A percentile compares a stretch with the other conserved stretches of the same genome.
These are phyloP conservation scores for Maniola hyperantus DNA, from an alignment of 2,888 invertebrate genomes.

Conservation along the genomic window DNA sequence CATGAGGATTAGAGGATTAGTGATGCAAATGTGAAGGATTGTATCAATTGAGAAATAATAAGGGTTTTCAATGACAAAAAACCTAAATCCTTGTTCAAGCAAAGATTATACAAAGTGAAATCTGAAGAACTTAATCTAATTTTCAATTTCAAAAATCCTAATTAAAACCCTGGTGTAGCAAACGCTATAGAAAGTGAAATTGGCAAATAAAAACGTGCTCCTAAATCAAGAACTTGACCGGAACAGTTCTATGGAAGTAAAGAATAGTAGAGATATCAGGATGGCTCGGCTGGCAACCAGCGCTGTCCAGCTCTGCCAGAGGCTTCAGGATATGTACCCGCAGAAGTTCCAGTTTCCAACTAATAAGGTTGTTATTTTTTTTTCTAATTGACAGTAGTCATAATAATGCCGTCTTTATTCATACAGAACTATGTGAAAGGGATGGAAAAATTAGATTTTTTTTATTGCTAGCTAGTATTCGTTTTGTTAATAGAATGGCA, in stretches of 20 bases:
- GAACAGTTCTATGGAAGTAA: background rate
- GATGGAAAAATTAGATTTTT: too few relatives aligned
- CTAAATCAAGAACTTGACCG: background rate
- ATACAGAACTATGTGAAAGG: too few relatives aligned
- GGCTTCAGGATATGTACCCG: slow-evolving; percentile 73
- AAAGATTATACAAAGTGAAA: too few relatives aligned
- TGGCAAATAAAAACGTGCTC: background rate
- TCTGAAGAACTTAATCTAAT: too few relatives aligned
- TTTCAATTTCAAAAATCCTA: background rate
- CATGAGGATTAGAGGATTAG: slow-evolving; percentile 9
- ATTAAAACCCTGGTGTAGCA: background rate
- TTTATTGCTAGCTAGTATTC: too few relatives aligned
- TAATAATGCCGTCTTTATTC: background rate
- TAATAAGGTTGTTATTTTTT: background rate
- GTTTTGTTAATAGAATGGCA: too few relatives aligned
- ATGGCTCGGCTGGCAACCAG: slow-evolving; percentile 72
- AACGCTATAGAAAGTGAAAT: background rate
- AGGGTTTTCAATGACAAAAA: background rate
- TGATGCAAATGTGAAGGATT: background rate
- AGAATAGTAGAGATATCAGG: slow-evolving; percentile 13
- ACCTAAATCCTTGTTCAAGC: too few relatives aligned
- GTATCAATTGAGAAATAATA: background rate
- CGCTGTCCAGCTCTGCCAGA: slow-evolving; percentile 70
- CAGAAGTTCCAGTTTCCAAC: slow-evolving; percentile 58
- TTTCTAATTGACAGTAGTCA: background rate